A percentile compares a stretch with the other conserved stretches of the same genome.
Evolutionary conservation across 2,797 vertebrate species (phyloP).

Genomic region (Aselliscus stoliczkanus): DNA sequence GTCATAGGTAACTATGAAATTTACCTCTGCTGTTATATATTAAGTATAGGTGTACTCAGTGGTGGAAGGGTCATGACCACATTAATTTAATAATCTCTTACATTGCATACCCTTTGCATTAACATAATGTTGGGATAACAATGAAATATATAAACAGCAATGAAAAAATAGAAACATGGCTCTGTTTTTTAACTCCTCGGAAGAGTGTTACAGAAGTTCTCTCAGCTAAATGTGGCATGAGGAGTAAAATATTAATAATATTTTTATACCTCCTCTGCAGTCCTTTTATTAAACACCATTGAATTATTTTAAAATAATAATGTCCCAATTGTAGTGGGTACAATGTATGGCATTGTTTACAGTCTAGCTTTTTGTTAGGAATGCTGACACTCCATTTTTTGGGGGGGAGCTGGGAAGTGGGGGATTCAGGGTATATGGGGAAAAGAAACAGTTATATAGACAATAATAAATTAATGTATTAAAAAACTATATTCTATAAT

Average conservation of each 20-base stretch:
- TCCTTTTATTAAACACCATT: neutral
- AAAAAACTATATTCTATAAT: neutral
- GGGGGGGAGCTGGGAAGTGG: too few species aligned
- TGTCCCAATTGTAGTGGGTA: neutral
- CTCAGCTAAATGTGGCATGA: neutral
- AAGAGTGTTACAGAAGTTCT: neutral
- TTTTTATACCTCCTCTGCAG: neutral
- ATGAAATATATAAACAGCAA: neutral
- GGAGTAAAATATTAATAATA: neutral
- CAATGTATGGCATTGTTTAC: neutral
- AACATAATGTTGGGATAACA: neutral
- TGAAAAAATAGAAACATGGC: neutral
- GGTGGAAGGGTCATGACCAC: neutral
- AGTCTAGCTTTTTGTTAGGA: neutral
- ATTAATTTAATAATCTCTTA: neutral
- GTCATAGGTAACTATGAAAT: neutral
- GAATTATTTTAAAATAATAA: neutral
- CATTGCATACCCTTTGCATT: neutral
- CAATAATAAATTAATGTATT: neutral
- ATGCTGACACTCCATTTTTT: neutral
- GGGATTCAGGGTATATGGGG: neutral
- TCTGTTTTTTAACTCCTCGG: neutral
- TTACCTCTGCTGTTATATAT: neutral
- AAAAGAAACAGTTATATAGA: neutral
- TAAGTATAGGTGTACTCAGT: neutral